Evolutionary conservation across 2,888 invertebrate genomes (phyloP), one percentile per base, ranked within the genome.

Genomic region (Thymelicus lineola): DNA sequence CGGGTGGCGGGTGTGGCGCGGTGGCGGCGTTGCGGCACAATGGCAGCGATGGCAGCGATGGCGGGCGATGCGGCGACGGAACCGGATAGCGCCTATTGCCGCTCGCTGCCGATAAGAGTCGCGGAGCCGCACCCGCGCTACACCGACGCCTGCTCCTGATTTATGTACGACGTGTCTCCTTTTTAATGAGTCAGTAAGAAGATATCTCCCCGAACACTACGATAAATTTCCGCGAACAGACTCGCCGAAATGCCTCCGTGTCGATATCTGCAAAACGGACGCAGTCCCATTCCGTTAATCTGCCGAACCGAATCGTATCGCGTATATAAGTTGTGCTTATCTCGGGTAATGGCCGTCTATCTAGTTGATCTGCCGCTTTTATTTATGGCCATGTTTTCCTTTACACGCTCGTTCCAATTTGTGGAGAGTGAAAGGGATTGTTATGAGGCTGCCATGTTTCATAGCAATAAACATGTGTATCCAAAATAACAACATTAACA

Each of bases 1-100:
- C 76, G 82, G 80, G 82, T 17, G 66, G 46, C 71, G 70, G 63
- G 62, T 36, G 68, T 57, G 36, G 14, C 70, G 71, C 66, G 68
- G 73, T 14, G 71, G 71, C 68, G 68, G 73, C 72, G 76, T 77
- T 75, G 77, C 76, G 80, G 82, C 81, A 90, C 91, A 91, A 91
- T 88, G 79, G 83, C 79, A 76, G 75, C 60, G 65, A 91, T 88
- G 79, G 83, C 79, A 76, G 75, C 60, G 65, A 53, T 67, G 67
- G 65, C 70, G 79, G 81, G 81, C 80, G 87, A 85, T 83, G 84
- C 85, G 81, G 75, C 85, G 86, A 86, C 92, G 92, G 92, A 93
- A 93, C 92, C 93, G 93, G 93, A 93, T 93, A 93, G 89, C 89
- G 89, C 88, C 92, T 89, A 93, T 93, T 92, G 93, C 93, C 92